Percentiles rank a stretch among this genome's conserved stretches.
Evolutionary conservation across 2,113 vertebrate genomes (phyloP).

Genomic region (Erythrolamprus reginae): DNA sequence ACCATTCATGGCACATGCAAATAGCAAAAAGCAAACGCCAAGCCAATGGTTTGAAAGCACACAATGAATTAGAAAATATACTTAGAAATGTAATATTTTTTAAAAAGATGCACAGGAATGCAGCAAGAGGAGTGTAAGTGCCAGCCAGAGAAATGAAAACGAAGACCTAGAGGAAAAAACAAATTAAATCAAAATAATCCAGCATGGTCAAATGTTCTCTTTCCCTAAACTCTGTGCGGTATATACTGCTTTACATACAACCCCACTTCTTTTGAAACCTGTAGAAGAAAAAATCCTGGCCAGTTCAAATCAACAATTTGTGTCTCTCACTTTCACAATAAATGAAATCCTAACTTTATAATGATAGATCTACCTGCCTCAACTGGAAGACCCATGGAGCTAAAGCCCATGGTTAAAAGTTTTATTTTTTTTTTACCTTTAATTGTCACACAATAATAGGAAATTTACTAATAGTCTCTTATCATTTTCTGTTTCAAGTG

Average conservation of each 20-base stretch:
- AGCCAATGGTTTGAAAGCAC: conserved; percentile 35
- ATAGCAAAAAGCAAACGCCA: background rate
- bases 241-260: conserved; percentile 22
- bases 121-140: conserved; percentile 68
- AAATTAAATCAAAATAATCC: conserved; percentile 39
- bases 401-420: background rate
- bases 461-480: background rate
- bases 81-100: conserved; percentile 47
- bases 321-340: background rate
- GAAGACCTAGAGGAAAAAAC: conserved; percentile 70
- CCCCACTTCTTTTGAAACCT: conserved; percentile 5
- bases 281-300: conserved; percentile 21
- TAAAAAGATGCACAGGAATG: conserved; percentile 46
- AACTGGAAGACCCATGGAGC: background rate
- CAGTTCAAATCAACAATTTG: conserved; percentile 63
- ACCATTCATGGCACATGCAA: conserved; percentile 27
- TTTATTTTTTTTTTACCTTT: background rate
- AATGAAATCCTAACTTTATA: background rate
- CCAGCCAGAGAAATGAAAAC: conserved; percentile 69
- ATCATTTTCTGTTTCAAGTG: background rate
- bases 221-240: conserved; percentile 1
- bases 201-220: background rate
- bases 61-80: conserved; percentile 46
- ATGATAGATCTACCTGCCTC: background rate
- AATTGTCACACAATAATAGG: background rate